Conservation (phyloP, 2,888 invertebrate genomes). For the Dichetophora obliterata region DNA sequence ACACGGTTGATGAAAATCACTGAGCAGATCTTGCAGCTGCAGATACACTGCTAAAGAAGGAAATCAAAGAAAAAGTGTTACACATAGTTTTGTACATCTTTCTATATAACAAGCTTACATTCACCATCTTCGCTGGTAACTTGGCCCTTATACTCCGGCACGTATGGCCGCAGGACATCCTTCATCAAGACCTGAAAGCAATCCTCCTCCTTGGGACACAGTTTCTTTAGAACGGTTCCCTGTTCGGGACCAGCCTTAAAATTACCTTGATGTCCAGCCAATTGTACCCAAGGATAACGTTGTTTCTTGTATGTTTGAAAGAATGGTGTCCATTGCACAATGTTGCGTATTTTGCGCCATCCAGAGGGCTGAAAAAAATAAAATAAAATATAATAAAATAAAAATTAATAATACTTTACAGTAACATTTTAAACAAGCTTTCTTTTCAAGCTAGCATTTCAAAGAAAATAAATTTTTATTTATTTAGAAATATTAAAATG, state of each 20-base stretch:
- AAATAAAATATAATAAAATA: too few relatives aligned
- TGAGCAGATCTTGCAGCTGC: conserved; percentile 91
- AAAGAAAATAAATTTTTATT: too few relatives aligned
- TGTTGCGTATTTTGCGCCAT: conserved; percentile 93
- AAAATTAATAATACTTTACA: too few relatives aligned
- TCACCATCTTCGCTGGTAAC: conserved; percentile 84
- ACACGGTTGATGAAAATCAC: conserved; percentile 91
- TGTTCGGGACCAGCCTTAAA: conserved; percentile 94
- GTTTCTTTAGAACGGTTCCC: conserved; percentile 94
- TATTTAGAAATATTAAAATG: too few relatives aligned
- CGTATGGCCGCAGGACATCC: conserved; percentile 88
- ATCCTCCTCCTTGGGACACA: conserved; percentile 88
- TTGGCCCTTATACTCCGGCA: conserved; percentile 94
- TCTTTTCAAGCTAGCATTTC: too few relatives aligned
- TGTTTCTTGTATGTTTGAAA: conserved; percentile 97
- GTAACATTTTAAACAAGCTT: too few relatives aligned
- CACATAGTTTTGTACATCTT: not conserved
- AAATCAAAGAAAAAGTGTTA: conserved; percentile 52
- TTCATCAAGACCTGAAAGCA: conserved; percentile 88
- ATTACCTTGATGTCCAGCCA: conserved; percentile 96
- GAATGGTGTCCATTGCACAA: conserved; percentile 97
- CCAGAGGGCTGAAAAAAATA: conserved; percentile 83
- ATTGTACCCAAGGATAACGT: conserved; percentile 95
- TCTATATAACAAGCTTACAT: conserved; percentile 70
- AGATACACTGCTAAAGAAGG: conserved; percentile 76